phyloP scores from a whole-genome alignment of 2,888 invertebrate genomes.

The Portevinia maculata region DNA sequence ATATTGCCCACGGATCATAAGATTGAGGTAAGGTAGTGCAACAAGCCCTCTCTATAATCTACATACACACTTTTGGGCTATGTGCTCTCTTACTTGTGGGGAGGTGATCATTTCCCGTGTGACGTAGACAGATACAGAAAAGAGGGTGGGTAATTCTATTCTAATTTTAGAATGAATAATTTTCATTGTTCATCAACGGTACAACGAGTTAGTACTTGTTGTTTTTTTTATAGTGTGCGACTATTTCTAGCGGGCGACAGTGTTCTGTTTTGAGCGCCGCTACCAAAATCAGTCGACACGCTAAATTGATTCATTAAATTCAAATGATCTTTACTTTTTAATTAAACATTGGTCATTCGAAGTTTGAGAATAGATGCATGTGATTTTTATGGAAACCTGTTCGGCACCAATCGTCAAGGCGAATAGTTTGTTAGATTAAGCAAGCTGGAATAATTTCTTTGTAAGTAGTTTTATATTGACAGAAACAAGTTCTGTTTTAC shows the following conservation, averaged over 20 bases:
- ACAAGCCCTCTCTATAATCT: neutral
- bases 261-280: slow-evolving; percentile 64
- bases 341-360: neutral
- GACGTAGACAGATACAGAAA: slow-evolving; percentile 52
- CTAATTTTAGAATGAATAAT: slow-evolving; percentile 53
- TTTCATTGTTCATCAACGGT: slow-evolving; percentile 56
- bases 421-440: too few species aligned
- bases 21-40: slow-evolving; percentile 46
- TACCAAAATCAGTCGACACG: slow-evolving; percentile 29
- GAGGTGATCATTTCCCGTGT: slow-evolving; percentile 34
- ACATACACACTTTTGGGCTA: neutral
- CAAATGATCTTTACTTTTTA: slow-evolving; percentile 49
- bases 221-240: neutral
- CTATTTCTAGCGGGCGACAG: slow-evolving; percentile 68
- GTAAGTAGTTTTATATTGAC: too few species aligned
- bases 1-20: slow-evolving; percentile 46
- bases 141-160: slow-evolving; percentile 63
- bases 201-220: slow-evolving; percentile 29
- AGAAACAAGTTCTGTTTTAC: too few species aligned
- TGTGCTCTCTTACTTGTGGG: neutral
- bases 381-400: neutral
- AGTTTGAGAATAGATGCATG: neutral
- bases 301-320: slow-evolving; percentile 55
- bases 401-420: too few species aligned
- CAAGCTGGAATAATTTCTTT: too few species aligned